Conservation (phyloP, 2,888 invertebrate species). For the Leptinotarsa haldemani region DNA sequence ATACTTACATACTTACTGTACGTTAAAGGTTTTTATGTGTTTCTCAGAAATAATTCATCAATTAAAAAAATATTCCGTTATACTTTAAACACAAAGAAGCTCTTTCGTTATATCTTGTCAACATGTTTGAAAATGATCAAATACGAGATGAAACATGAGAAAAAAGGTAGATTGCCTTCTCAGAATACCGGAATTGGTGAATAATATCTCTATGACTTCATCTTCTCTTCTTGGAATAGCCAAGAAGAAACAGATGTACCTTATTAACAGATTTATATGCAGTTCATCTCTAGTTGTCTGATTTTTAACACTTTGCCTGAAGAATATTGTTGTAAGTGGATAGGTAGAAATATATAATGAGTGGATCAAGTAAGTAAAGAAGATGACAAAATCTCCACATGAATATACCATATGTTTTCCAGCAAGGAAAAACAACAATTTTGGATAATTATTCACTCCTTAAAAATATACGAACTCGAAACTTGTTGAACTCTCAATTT, state of each 20-base stretch:
- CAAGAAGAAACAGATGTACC: constrained; percentile 22
- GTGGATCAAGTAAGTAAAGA: background rate
- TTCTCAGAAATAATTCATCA: no score
- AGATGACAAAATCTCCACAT: background rate
- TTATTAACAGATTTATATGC: constrained; percentile 19
- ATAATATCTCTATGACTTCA: constrained; percentile 24
- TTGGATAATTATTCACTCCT: no score
- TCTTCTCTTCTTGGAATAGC: constrained; percentile 22
- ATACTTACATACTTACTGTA: no score
- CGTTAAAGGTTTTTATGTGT: no score
- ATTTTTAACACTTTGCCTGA: background rate
- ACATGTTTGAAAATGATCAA: background rate
- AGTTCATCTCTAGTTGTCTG: constrained; percentile 1
- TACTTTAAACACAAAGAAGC: background rate
- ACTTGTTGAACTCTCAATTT: no score
- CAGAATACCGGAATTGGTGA: constrained; percentile 14
- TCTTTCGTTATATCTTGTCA: background rate
- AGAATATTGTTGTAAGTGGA: background rate
- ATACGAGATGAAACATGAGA: background rate
- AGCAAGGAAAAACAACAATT: no score
- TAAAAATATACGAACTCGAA: no score
- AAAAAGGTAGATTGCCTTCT: constrained; percentile 1
- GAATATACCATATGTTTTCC: no score
- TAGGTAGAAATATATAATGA: background rate
- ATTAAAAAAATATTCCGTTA: background rate